Evolutionary conservation across 2,113 vertebrate genomes (phyloP), one percentile per base, ranked within the genome.

Genomic region (Oceanites oceanicus): DNA sequence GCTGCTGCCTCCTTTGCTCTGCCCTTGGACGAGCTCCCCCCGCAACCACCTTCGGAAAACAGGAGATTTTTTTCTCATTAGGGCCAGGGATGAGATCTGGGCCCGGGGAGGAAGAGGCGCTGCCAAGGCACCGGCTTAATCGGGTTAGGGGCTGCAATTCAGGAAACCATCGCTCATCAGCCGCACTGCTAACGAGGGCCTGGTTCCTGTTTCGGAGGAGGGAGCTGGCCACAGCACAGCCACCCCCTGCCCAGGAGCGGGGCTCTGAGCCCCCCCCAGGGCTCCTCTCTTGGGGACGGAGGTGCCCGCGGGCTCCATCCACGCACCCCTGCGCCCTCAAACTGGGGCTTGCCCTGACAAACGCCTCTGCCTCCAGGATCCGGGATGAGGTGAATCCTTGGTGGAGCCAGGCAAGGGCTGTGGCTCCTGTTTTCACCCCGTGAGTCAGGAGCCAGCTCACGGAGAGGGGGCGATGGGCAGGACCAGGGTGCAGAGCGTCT

Each of bases 81-180:
- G 16, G 13, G 23, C 19, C 44, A 20, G 40, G 74, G 72, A 87
- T 76, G 84, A 89, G 90, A 30, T 62, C 25, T 49, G 65, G 55
- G 40, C 49, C 26, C 2, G 0, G 5, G 47, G 62, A 70, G 77
- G 85, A 92, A 52, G 77, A 87, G 44, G n/a, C 16, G 0, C 68
- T 95, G 83, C 83, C 66, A 23, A 80, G 72, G 40, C 59, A 20
- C 15, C 3, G 16, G 29, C 36, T 75, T 96, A 96, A 97, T 96
- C 27, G 6, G 29, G 90, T 96, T 95, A 94, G 72, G 83, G 79
- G 72, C 88, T 88, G 86, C 72, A 88, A 61, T 78, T 91, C 88
- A 94, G 96, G 96, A 97, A 97, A 45, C 72, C 76, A 91, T 94
- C 2, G 15, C 52, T 91, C 92, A 79, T 49, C 75, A 67, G 55